Percentiles rank a stretch among this genome's conserved stretches.
Evolutionary conservation across 2,797 vertebrate species (phyloP).

Genomic region (Sylvilagus floridanus): DNA sequence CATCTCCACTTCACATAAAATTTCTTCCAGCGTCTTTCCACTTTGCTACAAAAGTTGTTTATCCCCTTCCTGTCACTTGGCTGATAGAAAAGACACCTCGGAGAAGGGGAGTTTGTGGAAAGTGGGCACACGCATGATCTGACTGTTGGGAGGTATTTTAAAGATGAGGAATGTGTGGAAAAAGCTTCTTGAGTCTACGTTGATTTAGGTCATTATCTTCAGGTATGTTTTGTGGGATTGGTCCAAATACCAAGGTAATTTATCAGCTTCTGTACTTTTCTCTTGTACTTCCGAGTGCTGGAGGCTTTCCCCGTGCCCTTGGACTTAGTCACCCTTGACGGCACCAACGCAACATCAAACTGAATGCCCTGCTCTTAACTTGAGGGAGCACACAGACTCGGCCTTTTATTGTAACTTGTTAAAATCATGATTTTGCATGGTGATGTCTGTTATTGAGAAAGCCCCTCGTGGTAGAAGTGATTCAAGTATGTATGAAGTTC

Average conservation of each 20-base stretch:
- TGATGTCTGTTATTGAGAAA: not conserved
- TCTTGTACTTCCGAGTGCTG: not conserved
- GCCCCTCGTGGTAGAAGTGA: not conserved
- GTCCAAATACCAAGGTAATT: conserved; percentile 59
- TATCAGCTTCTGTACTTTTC: not conserved
- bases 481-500: not conserved
- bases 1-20: not conserved
- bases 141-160: not conserved
- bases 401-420: not conserved
- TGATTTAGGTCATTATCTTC: conserved; percentile 47
- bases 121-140: not conserved
- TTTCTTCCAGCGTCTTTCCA: not conserved
- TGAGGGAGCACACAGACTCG: not conserved
- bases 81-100: conserved; percentile 1
- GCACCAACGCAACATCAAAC: conserved; percentile 12
- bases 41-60: conserved; percentile 49
- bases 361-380: not conserved
- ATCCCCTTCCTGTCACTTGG: conserved; percentile 12
- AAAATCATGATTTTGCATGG: not conserved
- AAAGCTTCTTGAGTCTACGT: not conserved
- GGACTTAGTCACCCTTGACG: not conserved
- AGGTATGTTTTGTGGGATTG: conserved; percentile 48
- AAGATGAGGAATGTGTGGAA: not conserved
- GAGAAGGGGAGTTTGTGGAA: not conserved
- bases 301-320: not conserved